Percentiles rank a stretch among this genome's conserved stretches.
phyloP scores from a whole-genome alignment of 2,888 invertebrate species.

The Drosophila prolongata region DNA sequence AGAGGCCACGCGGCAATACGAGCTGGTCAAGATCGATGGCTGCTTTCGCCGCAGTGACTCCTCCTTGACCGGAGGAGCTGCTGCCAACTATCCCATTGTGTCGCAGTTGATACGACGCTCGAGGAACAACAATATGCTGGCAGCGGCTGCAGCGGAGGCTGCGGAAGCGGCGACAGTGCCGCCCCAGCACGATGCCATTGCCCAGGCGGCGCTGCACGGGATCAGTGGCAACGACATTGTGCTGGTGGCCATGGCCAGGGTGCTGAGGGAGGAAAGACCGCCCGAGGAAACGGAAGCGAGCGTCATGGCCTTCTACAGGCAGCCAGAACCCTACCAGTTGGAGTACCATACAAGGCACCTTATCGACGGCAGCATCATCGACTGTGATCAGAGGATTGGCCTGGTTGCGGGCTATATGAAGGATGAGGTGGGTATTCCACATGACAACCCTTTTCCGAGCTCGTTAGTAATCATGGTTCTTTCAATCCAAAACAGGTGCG shows the following conservation, averaged over 20 bases:
- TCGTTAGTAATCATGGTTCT: background rate
- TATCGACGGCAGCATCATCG: constrained; percentile 94
- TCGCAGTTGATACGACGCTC: constrained; percentile 85
- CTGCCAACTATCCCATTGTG: constrained; percentile 84
- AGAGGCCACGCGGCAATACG: constrained; percentile 89
- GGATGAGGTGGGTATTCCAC: constrained; percentile 88
- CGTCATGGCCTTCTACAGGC: constrained; percentile 85
- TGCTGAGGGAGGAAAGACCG: constrained; percentile 86
- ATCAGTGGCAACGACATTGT: constrained; percentile 88
- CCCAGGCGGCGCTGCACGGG: constrained; percentile 85
- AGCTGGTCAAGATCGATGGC: constrained; percentile 89
- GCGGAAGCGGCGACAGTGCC: constrained; percentile 35
- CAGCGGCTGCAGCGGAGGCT: constrained; percentile 66
- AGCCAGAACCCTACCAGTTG: constrained; percentile 89
- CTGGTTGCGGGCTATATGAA: constrained; percentile 95
- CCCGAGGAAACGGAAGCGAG: constrained; percentile 13
- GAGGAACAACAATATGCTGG: constrained; percentile 79
- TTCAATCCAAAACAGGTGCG: constrained; percentile 85
- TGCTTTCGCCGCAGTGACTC: constrained; percentile 87
- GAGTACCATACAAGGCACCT: constrained; percentile 96
- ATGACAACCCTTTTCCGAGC: too few species aligned
- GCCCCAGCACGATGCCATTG: constrained; percentile 82
- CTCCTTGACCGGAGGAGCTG: constrained; percentile 85
- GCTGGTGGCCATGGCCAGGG: constrained; percentile 90
- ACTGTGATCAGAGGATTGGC: constrained; percentile 95